Percentiles rank a stretch among this genome's conserved stretches.
phyloP scores from a whole-genome alignment of 1,140 invertebrate genomes.

The Aplysia californica region DNA sequence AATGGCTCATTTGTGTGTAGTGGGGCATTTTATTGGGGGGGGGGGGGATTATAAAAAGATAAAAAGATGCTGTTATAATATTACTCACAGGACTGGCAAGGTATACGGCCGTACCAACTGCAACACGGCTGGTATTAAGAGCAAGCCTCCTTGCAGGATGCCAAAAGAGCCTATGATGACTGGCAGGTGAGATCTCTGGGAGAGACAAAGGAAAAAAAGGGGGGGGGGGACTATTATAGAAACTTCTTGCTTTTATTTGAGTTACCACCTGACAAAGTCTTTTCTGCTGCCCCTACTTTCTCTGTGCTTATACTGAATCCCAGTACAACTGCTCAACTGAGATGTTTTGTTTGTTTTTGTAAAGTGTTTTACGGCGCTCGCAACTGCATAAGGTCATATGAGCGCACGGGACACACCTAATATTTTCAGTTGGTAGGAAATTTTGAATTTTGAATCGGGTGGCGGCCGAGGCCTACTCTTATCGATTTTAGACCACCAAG shows the following conservation, averaged over 20 bases:
- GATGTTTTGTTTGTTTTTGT: too few relatives aligned
- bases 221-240: not conserved
- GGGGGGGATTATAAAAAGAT: not conserved
- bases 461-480: too few relatives aligned
- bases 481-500: too few relatives aligned
- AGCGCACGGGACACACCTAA: too few relatives aligned
- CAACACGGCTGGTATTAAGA: not conserved
- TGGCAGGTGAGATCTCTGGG: slow-evolving; percentile 7
- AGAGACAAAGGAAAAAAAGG: not conserved
- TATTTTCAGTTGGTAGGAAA: too few relatives aligned
- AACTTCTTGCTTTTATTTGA: not conserved
- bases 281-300: not conserved
- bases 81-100: slow-evolving; percentile 6
- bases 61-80: not conserved
- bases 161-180: not conserved
- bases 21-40: too few relatives aligned
- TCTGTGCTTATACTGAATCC: not conserved
- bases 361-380: too few relatives aligned
- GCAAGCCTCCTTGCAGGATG: not conserved
- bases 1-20: too few relatives aligned
- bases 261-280: not conserved
- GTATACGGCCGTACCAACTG: not conserved
- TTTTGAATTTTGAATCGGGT: too few relatives aligned
- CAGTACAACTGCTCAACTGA: not conserved
- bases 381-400: too few relatives aligned